A percentile compares a stretch with the other conserved stretches of the same genome.
Evolutionary conservation across 2,888 invertebrate species (phyloP).

Genomic region (Stramonita haemastoma): DNA sequence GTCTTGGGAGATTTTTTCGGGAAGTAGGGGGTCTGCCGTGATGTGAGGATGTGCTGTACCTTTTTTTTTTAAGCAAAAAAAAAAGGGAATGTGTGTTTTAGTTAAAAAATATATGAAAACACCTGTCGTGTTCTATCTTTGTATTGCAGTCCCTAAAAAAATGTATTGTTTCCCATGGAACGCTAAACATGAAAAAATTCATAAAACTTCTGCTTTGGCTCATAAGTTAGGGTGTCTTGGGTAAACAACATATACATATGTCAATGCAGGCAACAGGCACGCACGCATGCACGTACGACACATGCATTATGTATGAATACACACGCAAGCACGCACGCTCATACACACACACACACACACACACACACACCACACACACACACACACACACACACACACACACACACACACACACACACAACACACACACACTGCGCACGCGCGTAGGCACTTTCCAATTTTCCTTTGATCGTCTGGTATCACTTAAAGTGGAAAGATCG

Average conservation of each 20-base stretch:
- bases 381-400: background rate
- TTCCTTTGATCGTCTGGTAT: no score
- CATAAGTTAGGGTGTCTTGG: background rate
- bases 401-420: constrained; percentile 2
- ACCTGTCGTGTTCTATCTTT: no score
- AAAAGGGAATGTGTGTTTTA: background rate
- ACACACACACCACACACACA: background rate
- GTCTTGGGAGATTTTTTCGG: background rate
- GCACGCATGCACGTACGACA: background rate
- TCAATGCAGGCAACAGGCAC: background rate
- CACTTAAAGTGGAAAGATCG: no score
- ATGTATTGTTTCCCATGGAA: no score
- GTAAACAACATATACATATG: background rate
- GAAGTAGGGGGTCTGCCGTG: background rate
- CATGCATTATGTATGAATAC: background rate
- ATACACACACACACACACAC: constrained; percentile 20
- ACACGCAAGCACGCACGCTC: constrained; percentile 3
- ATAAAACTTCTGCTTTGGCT: background rate
- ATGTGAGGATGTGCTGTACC: background rate
- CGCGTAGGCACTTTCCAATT: no score
- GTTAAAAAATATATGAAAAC: no score
- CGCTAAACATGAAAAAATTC: background rate
- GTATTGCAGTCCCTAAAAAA: no score
- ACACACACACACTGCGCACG: background rate
- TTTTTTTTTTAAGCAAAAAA: background rate